Evolutionary conservation across 2,113 vertebrate species (phyloP), one percentile per base, ranked within the genome.

Genomic region (Anser brachyrhynchus): DNA sequence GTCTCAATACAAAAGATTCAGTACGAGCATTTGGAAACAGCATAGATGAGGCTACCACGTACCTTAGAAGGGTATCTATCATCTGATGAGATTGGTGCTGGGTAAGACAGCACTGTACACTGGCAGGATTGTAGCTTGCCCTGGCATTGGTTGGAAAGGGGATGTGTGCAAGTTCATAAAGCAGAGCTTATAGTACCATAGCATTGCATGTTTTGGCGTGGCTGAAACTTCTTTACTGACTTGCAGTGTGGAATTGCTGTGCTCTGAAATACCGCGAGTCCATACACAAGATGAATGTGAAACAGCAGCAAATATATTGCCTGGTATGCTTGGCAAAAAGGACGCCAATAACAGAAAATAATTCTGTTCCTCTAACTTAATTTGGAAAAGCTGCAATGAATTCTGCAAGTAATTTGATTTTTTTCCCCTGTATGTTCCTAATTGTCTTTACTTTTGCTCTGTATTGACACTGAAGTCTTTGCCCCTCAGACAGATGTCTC

Each of bases 391-490:
- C 74, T 87, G 71, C 2, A 6, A 43, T 62, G 55, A 26, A 58
- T 92, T 94, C 51, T 88, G 61, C 39, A 93, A 92, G 44, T 78
- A 82, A 92, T 87, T 55, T 66, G 8, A 28, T 71, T 75, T 74
- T 57, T 44, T 57, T 4, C 17, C 21, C 4, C 31, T 17, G 1
- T 35, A 19, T 82, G 54, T 76, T 95, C 35, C 35, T 82, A 65
- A 54, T 91, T 70, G 35, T 78, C 29, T 59, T 11, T 94, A 16
- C 26, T 73, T 80, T 72, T 93, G 12, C 16, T 86, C 25, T 55
- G 1, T 75, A 19, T 75, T 71, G 69, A 35, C 35, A 21, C 17
- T 57, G 61, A 82, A 84, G 64, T 74, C 0, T 0, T 84, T 96
- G 43, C 41, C 39, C 15, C 28, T 82, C 62, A 58, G 26, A 57